phyloP scores from a whole-genome alignment of 2,113 vertebrate species.

The Antechinus stuartii region DNA sequence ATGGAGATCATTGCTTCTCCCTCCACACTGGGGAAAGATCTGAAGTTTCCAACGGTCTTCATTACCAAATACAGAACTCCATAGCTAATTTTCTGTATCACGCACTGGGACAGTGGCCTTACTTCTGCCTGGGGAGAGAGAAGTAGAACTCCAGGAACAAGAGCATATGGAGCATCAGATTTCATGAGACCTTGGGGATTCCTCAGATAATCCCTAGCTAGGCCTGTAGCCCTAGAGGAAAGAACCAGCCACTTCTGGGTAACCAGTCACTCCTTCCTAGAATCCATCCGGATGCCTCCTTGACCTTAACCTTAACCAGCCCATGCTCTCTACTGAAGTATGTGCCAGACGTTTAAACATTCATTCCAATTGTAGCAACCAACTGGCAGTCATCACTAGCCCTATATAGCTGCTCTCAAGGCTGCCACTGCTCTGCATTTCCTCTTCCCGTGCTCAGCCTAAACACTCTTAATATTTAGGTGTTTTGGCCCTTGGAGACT shows the following conservation, averaged over 20 bases:
- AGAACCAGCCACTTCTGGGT: background rate
- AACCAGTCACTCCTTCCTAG: background rate
- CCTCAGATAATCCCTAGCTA: background rate
- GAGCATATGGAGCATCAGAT: background rate
- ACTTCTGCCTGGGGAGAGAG: background rate
- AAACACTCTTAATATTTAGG: too few species aligned
- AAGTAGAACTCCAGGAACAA: background rate
- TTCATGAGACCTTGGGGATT: background rate
- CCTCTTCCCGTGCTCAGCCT: background rate
- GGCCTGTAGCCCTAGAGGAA: background rate
- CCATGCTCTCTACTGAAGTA: background rate
- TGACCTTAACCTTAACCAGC: background rate
- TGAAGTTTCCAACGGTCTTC: background rate
- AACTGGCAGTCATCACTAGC: background rate
- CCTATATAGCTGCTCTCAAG: background rate
- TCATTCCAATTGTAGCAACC: background rate
- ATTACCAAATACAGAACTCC: background rate
- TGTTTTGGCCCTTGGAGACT: background rate
- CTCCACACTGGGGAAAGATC: background rate
- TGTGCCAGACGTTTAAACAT: background rate
- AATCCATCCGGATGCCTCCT: background rate
- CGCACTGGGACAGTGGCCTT: background rate
- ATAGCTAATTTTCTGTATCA: background rate
- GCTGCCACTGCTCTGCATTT: background rate
- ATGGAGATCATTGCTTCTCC: background rate